Conservation (phyloP, 2,797 vertebrate genomes). For the Gymnopithys bicolor region DNA sequence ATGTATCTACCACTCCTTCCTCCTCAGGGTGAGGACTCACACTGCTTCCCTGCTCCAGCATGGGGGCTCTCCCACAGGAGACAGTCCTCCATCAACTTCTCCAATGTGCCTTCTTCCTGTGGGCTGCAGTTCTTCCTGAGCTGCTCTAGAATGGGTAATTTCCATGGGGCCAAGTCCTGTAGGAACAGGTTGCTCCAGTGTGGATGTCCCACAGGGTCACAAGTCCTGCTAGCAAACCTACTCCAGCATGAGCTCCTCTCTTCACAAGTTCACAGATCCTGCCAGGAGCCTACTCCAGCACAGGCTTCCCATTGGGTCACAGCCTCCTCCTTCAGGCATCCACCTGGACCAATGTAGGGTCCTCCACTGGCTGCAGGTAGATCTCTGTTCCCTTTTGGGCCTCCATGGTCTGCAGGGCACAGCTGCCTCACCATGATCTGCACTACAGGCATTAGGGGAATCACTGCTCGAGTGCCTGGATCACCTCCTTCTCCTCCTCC, state of each 20-base stretch:
- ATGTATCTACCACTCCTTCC: accelerated
- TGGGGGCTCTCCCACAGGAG: accelerated
- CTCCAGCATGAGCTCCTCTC: neutral
- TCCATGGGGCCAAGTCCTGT: neutral
- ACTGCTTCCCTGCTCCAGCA: neutral
- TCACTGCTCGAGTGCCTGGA: neutral
- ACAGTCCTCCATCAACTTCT: neutral
- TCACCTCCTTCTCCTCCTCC: accelerated
- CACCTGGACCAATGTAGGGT: accelerated
- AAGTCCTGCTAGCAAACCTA: neutral
- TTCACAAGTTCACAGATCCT: neutral
- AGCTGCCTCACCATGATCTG: neutral
- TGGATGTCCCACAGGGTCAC: neutral
- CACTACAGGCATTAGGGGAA: neutral
- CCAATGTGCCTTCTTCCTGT: neutral
- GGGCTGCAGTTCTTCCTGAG: neutral
- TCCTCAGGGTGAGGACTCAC: neutral
- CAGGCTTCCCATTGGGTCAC: neutral
- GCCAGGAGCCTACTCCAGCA: neutral
- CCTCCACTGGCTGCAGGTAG: neutral
- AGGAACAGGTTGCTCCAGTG: neutral
- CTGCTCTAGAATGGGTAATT: neutral
- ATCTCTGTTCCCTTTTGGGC: neutral
- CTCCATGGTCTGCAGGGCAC: neutral
- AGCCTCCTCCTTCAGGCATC: neutral